Conservation (phyloP, 2,113 vertebrate genomes). For the Camelus bactrianus region DNA sequence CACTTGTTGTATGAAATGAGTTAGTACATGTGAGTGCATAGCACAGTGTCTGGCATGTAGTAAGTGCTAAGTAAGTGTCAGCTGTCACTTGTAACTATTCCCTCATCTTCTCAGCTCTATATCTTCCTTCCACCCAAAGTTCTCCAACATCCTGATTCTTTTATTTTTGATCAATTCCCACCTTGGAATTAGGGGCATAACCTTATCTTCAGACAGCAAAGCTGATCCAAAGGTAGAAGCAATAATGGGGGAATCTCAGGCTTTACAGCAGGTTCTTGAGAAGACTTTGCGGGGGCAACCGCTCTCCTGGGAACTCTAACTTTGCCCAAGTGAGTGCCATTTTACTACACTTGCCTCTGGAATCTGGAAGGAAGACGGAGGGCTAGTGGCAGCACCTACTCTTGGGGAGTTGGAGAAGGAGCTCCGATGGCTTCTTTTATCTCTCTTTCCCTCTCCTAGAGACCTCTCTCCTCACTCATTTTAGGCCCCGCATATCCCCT, state of each 20-base stretch:
- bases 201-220: neutral
- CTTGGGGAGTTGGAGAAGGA: neutral
- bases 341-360: neutral
- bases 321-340: neutral
- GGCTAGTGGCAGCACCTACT: neutral
- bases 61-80: neutral
- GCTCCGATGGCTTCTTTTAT: neutral
- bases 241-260: neutral
- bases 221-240: neutral
- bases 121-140: neutral
- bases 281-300: neutral
- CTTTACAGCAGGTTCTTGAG: neutral
- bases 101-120: neutral
- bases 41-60: neutral
- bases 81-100: neutral
- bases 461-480: neutral
- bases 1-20: neutral
- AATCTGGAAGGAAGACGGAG: neutral
- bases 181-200: neutral
- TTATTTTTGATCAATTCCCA: neutral
- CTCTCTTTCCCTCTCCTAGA: neutral
- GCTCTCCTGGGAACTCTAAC: neutral
- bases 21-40: neutral
- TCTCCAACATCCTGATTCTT: neutral
- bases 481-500: neutral